Evolutionary conservation across 1,140 invertebrate genomes (phyloP).

Genomic region (Cherax quadricarinatus): DNA sequence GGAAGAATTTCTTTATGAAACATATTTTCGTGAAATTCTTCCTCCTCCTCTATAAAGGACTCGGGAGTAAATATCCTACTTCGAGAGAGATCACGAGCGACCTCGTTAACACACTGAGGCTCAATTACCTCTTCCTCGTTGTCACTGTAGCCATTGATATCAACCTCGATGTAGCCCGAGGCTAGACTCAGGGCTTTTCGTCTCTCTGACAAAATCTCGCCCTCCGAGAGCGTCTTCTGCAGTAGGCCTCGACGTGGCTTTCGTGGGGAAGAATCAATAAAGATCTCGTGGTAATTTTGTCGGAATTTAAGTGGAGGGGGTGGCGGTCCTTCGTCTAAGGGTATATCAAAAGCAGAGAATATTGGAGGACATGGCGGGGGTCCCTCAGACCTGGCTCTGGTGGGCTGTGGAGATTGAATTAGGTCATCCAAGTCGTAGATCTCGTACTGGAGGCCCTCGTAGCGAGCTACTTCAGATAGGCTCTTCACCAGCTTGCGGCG

Average conservation of each 20-base stretch:
- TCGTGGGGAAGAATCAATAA: constrained; percentile 44
- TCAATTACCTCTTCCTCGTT: constrained; percentile 72
- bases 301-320: constrained; percentile 58
- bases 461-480: constrained; percentile 85
- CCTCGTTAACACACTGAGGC: constrained; percentile 72
- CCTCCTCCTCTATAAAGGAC: constrained; percentile 75
- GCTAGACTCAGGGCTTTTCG: constrained; percentile 74
- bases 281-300: constrained; percentile 63
- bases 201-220: constrained; percentile 85
- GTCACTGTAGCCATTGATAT: constrained; percentile 68
- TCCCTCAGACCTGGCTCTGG: constrained; percentile 48
- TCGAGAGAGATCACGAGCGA: constrained; percentile 68
- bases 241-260: constrained; percentile 71
- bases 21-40: constrained; percentile 78
- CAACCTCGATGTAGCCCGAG: constrained; percentile 74
- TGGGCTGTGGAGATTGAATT: constrained; percentile 36
- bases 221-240: constrained; percentile 88
- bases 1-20: constrained; percentile 87
- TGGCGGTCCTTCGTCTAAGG: constrained; percentile 56
- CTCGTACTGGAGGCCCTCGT: constrained; percentile 68
- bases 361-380: constrained; percentile 53
- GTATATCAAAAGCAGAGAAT: constrained; percentile 57
- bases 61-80: constrained; percentile 72
- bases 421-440: constrained; percentile 72
- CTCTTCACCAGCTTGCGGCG: constrained; percentile 86